Evolutionary conservation across 2,888 invertebrate species (phyloP).

Genomic region (Cyclophora punctaria): DNA sequence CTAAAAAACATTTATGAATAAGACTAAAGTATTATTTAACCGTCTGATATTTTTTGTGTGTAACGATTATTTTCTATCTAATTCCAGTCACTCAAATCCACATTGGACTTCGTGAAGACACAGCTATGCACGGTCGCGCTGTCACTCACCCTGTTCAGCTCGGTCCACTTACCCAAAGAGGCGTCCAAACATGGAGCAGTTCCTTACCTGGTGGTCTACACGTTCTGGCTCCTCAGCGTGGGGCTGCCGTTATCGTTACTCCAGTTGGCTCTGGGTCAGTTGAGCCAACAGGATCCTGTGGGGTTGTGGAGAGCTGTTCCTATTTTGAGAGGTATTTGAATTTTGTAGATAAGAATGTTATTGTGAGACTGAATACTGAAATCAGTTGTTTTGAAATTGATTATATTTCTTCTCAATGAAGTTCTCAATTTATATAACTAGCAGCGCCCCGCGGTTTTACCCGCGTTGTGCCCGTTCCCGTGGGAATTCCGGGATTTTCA

Average conservation of each 20-base stretch:
- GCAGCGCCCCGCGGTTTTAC: no score
- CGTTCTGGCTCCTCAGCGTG: slow-evolving; percentile 72
- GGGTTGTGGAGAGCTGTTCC: slow-evolving; percentile 81
- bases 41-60: no score
- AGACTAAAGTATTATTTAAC: no score
- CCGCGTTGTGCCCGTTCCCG: no score
- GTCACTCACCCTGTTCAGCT: slow-evolving; percentile 76
- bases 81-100: slow-evolving; percentile 56
- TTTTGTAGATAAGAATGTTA: no score
- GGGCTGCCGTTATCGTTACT: slow-evolving; percentile 76
- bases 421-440: no score
- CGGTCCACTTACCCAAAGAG: slow-evolving; percentile 76
- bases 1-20: no score
- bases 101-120: slow-evolving; percentile 51
- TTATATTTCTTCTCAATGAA: no score
- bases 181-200: slow-evolving; percentile 77
- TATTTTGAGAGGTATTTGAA: slow-evolving; percentile 73
- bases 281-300: slow-evolving; percentile 79
- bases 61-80: no score
- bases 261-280: slow-evolving; percentile 78
- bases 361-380: no score
- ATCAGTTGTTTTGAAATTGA: no score
- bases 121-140: slow-evolving; percentile 75
- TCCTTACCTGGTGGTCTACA: slow-evolving; percentile 77
- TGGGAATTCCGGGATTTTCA: no score